A percentile compares a stretch with the other conserved stretches of the same genome.
Conservation (phyloP, 2,888 invertebrate species). For the Hartigia nigra region DNA sequence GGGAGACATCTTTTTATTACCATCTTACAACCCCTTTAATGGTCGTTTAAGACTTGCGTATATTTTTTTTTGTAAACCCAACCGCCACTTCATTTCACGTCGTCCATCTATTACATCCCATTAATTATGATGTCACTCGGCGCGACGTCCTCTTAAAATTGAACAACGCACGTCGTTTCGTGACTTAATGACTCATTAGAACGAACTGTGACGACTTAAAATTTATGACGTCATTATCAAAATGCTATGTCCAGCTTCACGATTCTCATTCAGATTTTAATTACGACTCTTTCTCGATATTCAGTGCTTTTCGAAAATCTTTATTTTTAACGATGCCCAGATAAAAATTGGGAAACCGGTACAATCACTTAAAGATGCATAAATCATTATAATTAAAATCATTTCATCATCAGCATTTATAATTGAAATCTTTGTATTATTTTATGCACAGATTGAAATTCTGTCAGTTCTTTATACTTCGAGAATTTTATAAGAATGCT, state of each 20-base stretch:
- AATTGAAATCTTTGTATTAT: no score
- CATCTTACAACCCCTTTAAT: background rate
- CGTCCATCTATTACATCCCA: background rate
- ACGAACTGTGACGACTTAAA: background rate
- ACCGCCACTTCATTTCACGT: background rate
- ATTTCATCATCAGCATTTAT: no score
- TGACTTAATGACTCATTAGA: background rate
- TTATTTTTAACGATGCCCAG: background rate
- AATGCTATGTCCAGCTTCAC: background rate
- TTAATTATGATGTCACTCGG: background rate
- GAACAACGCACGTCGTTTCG: background rate
- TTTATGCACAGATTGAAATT: no score
- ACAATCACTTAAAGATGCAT: no score
- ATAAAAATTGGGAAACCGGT: background rate
- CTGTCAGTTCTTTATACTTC: no score
- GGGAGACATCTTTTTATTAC: background rate
- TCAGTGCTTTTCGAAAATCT: background rate
- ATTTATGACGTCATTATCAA: background rate
- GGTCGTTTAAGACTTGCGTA: background rate
- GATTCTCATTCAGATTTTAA: background rate
- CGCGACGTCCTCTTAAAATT: background rate
- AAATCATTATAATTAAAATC: no score
- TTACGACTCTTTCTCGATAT: background rate
- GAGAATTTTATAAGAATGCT: no score
- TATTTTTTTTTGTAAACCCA: background rate